Evolutionary conservation across 2,113 vertebrate species (phyloP).

Genomic region (Saguinus midas): DNA sequence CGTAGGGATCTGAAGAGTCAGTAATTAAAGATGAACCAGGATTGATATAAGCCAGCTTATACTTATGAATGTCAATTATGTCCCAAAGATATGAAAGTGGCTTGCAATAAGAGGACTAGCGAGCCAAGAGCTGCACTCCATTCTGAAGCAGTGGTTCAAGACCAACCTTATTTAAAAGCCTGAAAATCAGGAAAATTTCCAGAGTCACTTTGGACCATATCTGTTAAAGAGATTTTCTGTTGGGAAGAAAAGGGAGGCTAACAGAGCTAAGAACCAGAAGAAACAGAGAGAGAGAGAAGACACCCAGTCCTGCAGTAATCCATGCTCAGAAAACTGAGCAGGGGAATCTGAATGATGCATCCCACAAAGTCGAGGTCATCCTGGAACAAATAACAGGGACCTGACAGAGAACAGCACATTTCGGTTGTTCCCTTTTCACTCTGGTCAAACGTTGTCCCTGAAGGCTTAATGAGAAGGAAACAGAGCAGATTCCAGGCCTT

Average conservation of each 20-base stretch:
- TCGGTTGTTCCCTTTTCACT: background rate
- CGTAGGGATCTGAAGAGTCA: background rate
- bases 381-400: background rate
- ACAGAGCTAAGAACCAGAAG: background rate
- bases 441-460: background rate
- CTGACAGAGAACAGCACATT: background rate
- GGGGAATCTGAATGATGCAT: background rate
- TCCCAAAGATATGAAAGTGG: background rate
- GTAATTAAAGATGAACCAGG: background rate
- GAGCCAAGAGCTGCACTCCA: background rate
- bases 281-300: background rate
- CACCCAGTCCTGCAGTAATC: rapidly evolving
- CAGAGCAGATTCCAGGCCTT: background rate
- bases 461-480: background rate
- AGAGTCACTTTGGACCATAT: background rate
- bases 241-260: background rate
- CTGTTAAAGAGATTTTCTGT: background rate
- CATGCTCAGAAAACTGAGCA: background rate
- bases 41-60: background rate
- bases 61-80: background rate
- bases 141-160: background rate
- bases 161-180: background rate
- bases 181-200: background rate
- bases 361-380: background rate
- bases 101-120: background rate